Evolutionary conservation across 2,797 vertebrate genomes (phyloP).

Genomic region (Hydrolagus colliei): DNA sequence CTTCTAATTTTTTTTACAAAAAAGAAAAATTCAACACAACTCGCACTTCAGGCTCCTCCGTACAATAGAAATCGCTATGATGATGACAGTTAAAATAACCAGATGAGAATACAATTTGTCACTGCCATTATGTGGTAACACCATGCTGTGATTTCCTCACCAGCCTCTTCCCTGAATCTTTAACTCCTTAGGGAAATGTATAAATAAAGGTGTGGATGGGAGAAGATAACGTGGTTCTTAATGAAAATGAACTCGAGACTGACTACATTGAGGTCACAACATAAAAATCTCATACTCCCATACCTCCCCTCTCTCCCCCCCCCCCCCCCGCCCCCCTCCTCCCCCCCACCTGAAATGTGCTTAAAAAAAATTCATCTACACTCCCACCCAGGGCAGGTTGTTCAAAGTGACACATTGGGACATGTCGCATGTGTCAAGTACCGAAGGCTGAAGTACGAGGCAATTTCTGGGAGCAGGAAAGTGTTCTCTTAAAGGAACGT

Average conservation of each 20-base stretch:
- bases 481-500: conserved; percentile 47
- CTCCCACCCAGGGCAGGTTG: conserved; percentile 58
- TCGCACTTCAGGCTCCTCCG: conserved; percentile 15
- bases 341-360: neutral
- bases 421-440: conserved; percentile 64
- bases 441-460: conserved; percentile 67
- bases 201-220: conserved; percentile 26
- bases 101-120: conserved; percentile 31
- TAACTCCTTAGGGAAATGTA: conserved; percentile 30
- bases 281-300: conserved; percentile 21
- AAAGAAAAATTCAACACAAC: neutral
- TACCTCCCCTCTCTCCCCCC: too few relatives aligned
- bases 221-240: conserved; percentile 21
- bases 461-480: conserved; percentile 66
- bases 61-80: conserved; percentile 21
- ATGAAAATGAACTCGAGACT: conserved; percentile 19
- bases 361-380: conserved; percentile 34
- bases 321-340: too few relatives aligned
- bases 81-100: conserved; percentile 31
- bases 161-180: conserved; percentile 17
- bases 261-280: conserved; percentile 1
- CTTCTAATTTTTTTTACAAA: conserved; percentile 23
- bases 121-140: conserved; percentile 27
- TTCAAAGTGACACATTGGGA: conserved; percentile 65
- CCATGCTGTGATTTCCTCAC: conserved; percentile 30